Base-by-base conservation (phyloP, 2,797 vertebrate species). In the Cynodonichthys magdalenae region DNA sequence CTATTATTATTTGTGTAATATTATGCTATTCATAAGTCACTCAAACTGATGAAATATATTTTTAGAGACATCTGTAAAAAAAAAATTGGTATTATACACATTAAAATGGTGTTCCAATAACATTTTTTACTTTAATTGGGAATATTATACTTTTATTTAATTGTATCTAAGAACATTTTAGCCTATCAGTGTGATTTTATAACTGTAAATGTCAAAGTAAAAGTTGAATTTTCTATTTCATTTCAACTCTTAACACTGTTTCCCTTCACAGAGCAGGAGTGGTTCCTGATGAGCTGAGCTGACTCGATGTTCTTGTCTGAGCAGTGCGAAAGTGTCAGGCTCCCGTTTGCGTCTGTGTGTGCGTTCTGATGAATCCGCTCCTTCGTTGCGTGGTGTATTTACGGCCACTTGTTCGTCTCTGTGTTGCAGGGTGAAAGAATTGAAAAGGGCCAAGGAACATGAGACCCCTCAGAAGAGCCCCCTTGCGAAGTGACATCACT, bases 371-470 rank as follows among this genome's bases (percentile, higher is more conserved):
- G 2, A 59, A 29, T 42, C 15, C 62, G 56, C 20, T 47, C 1
- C 27, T 39, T 75, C 17, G 11, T 39, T 15, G 41, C 18, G 28
- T 45, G 39, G 54, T 50, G 58, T 11, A 15, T 47, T 80, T 51
- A 84, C 44, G 42, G 44, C 31, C 12, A 0, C 53, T 39, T 56
- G n/a, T 89, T 60, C 86, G 54, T 84, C 41, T 87, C 66, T 94
- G 88, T 92, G 92, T 96, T 96, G 74, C 96, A 99, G 98, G 97
- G 97, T 94, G 97, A 99, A 95, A 96, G 96, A 99, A 95, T 98
- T 97, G 97, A 98, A 94, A 98, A 99, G 94, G 96, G 96, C 96
- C 97, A 99, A 94, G 97, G 97, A 97, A 98, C 98, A 95, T 99
- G 97, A 99, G 96, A 95, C 92, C 87, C 83, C 87, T 86, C 95